These are phyloP conservation scores for Heliconius himera DNA, from an alignment of 1,140 invertebrate genomes.

Conservation along the genomic window DNA sequence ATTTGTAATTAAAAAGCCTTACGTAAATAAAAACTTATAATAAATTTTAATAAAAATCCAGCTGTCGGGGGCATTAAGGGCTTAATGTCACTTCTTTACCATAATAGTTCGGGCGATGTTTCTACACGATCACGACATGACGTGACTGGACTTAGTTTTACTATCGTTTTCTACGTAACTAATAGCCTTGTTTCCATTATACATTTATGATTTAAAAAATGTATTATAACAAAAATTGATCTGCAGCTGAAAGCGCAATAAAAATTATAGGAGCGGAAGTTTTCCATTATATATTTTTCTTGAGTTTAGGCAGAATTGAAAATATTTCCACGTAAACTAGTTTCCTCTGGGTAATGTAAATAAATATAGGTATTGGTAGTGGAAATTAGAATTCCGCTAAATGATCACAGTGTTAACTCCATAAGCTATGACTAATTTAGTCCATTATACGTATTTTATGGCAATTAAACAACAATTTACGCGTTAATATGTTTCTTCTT, in stretches of 20 bases:
- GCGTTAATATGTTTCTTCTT: background rate
- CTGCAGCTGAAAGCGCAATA: background rate
- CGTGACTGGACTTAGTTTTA: conserved; percentile 52
- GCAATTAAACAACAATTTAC: background rate
- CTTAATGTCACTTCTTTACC: conserved; percentile 29
- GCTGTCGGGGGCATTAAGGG: background rate
- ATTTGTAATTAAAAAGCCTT: background rate
- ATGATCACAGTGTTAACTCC: background rate
- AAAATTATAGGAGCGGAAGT: background rate
- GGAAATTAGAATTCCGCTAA: background rate
- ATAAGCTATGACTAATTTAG: background rate
- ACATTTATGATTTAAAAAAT: background rate
- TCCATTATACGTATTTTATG: background rate
- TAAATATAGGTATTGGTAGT: no score
- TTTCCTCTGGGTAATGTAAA: background rate
- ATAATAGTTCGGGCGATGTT: conserved; percentile 31
- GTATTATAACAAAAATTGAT: background rate
- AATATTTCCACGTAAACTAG: background rate
- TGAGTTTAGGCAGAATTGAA: background rate
- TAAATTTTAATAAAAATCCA: background rate
- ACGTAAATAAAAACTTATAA: background rate
- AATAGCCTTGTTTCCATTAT: conserved; percentile 25
- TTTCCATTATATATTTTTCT: background rate
- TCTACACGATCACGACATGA: conserved; percentile 51
- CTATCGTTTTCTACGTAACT: conserved; percentile 28